Evolutionary conservation across 2,888 invertebrate genomes (phyloP).

Genomic region (Eupithecia vulgata): DNA sequence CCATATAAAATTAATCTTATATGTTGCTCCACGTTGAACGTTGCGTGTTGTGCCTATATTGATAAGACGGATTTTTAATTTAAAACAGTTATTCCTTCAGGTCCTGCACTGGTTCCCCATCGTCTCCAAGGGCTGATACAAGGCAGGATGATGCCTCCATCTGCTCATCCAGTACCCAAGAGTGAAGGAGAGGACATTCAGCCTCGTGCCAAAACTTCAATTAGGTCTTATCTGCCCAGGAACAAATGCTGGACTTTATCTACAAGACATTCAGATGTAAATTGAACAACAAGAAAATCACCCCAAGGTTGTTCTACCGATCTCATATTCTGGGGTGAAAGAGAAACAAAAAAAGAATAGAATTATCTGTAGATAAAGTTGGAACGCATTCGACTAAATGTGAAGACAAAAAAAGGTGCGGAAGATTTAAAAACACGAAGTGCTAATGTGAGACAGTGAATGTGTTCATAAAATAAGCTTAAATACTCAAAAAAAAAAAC

Average conservation of each 20-base stretch:
- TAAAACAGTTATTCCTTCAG: slow-evolving; percentile 47
- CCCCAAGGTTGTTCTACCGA: not conserved
- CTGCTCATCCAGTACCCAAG: slow-evolving; percentile 51
- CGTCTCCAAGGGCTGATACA: slow-evolving; percentile 53
- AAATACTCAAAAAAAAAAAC: slow-evolving; percentile 75
- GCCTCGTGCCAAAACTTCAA: slow-evolving; percentile 23
- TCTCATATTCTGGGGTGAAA: not conserved
- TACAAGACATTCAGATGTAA: slow-evolving; percentile 4
- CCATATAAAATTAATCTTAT: not conserved
- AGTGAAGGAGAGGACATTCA: slow-evolving; percentile 42
- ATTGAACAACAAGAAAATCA: not conserved
- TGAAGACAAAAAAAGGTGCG: slow-evolving; percentile 8
- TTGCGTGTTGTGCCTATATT: not conserved
- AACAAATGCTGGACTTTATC: slow-evolving; percentile 15
- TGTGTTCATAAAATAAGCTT: slow-evolving; percentile 71
- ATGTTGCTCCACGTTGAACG: not conserved
- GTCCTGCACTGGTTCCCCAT: slow-evolving; percentile 62
- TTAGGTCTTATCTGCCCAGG: not conserved
- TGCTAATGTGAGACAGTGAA: slow-evolving; percentile 57
- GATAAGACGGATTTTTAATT: slow-evolving; percentile 15
- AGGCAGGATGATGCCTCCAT: slow-evolving; percentile 52
- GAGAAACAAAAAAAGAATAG: not conserved
- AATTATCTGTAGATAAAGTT: slow-evolving; percentile 15
- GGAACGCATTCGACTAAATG: slow-evolving; percentile 4
- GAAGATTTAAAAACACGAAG: slow-evolving; percentile 34